Evolutionary conservation across 2,888 invertebrate genomes (phyloP).

Genomic region (Eilema sororculum): DNA sequence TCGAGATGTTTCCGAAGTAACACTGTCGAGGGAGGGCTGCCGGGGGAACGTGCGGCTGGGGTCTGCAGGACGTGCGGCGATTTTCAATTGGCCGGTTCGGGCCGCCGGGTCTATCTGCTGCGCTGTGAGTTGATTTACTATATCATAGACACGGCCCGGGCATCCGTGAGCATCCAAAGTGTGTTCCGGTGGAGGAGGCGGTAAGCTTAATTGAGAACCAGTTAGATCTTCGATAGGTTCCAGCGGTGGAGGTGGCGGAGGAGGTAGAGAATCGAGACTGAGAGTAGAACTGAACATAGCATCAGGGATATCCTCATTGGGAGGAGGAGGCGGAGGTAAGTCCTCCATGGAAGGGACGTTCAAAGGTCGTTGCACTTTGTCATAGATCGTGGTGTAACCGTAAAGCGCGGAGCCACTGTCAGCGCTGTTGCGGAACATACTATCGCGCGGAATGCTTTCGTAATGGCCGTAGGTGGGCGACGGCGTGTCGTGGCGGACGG

Average conservation of each 20-base stretch:
- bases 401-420: conserved; percentile 75
- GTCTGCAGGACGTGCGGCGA: conserved; percentile 72
- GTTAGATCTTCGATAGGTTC: conserved; percentile 87
- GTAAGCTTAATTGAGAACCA: conserved; percentile 91
- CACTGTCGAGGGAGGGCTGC: conserved; percentile 87
- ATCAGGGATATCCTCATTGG: conserved; percentile 84
- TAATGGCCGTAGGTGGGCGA: conserved; percentile 74
- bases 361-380: conserved; percentile 66
- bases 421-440: conserved; percentile 63
- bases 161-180: conserved; percentile 72
- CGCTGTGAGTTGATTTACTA: conserved; percentile 75
- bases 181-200: conserved; percentile 90
- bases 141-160: conserved; percentile 78
- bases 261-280: conserved; percentile 93
- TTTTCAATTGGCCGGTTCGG: conserved; percentile 73
- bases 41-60: conserved; percentile 79
- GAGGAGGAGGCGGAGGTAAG: conserved; percentile 90
- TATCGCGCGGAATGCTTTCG: conserved; percentile 70
- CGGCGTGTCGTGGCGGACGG: conserved; percentile 59
- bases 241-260: conserved; percentile 92
- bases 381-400: conserved; percentile 83
- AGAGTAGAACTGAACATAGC: conserved; percentile 91
- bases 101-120: conserved; percentile 74
- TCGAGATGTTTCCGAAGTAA: conserved; percentile 82
- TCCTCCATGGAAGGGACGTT: conserved; percentile 73